phyloP scores from a whole-genome alignment of 2,113 vertebrate genomes.

The Boulengeromyrus knoepffleri region DNA sequence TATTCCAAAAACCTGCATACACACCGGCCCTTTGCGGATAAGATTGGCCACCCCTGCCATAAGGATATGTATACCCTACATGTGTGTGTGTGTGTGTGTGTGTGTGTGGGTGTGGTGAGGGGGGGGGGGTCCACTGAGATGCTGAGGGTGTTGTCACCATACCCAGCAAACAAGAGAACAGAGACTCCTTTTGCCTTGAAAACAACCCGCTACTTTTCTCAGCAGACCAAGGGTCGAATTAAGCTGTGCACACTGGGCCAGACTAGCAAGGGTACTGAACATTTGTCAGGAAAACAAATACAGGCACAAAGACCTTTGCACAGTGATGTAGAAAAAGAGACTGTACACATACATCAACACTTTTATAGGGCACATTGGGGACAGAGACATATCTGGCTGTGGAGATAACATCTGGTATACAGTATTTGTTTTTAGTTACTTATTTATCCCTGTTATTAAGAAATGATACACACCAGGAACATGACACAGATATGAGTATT shows the following conservation, averaged over 20 bases:
- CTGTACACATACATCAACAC: neutral
- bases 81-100: neutral
- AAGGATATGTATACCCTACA: too few relatives aligned
- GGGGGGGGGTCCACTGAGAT: neutral
- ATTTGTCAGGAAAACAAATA: conserved; percentile 1
- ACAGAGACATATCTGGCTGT: neutral
- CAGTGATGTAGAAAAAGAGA: neutral
- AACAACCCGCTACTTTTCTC: neutral
- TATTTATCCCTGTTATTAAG: neutral
- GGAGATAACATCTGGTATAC: neutral
- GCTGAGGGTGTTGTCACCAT: neutral
- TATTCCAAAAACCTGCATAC: too few relatives aligned
- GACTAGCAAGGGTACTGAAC: neutral
- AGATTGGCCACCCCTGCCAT: too few relatives aligned
- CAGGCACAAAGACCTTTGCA: neutral
- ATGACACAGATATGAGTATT: neutral
- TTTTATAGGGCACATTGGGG: neutral
- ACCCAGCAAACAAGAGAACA: neutral
- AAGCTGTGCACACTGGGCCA: neutral
- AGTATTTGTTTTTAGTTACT: conserved; percentile 2
- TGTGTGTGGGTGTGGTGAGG: neutral
- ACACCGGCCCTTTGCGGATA: too few relatives aligned
- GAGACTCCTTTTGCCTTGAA: neutral
- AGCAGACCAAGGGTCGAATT: neutral
- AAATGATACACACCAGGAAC: neutral